Evolutionary conservation across 2,888 invertebrate genomes (phyloP).

Genomic region (Lacanobia oleracea): DNA sequence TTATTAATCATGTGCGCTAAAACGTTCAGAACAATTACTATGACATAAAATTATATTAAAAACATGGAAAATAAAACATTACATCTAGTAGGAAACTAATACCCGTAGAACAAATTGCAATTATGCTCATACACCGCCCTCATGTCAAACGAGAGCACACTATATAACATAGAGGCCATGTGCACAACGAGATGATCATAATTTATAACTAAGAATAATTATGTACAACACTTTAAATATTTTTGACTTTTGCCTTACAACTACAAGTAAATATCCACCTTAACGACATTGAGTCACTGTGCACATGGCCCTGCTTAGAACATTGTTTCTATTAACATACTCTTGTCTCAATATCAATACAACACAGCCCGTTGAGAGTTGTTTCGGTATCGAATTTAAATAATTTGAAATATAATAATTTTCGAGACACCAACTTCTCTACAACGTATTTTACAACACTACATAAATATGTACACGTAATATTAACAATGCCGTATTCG

Average conservation of each 20-base stretch:
- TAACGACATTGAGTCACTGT: constrained; percentile 69
- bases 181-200: constrained; percentile 79
- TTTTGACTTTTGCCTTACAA: constrained; percentile 75
- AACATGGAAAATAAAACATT: constrained; percentile 86
- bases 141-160: constrained; percentile 57
- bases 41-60: constrained; percentile 77
- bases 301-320: constrained; percentile 71
- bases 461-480: constrained; percentile 74
- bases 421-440: constrained; percentile 57
- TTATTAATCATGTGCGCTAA: constrained; percentile 83
- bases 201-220: constrained; percentile 88
- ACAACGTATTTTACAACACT: constrained; percentile 64
- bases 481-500: constrained; percentile 76
- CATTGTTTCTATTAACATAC: constrained; percentile 69
- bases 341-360: constrained; percentile 60
- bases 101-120: constrained; percentile 90
- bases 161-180: constrained; percentile 68
- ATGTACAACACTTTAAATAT: constrained; percentile 78
- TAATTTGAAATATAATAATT: constrained; percentile 62
- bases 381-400: constrained; percentile 64
- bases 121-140: constrained; percentile 70
- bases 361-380: constrained; percentile 64
- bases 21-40: constrained; percentile 79
- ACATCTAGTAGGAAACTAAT: constrained; percentile 91
- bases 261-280: constrained; percentile 71